phyloP scores from a whole-genome alignment of 2,797 vertebrate species.

The Cyclopterus lumpus region DNA sequence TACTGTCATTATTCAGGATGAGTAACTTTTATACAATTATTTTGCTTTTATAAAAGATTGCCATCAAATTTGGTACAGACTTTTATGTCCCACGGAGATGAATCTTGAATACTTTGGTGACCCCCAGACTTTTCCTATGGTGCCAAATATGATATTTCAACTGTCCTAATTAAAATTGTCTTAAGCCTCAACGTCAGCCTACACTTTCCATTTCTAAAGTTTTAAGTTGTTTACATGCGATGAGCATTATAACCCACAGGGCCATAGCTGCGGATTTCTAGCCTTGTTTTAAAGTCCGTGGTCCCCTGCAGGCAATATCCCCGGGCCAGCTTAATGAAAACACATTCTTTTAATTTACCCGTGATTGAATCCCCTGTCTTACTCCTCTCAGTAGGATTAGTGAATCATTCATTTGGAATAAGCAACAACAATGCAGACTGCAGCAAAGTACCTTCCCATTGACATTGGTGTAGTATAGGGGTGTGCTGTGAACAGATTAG shows the following conservation, averaged over 20 bases:
- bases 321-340: slow-evolving; percentile 24
- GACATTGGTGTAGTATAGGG: not conserved
- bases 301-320: slow-evolving; percentile 18
- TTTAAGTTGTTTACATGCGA: not conserved
- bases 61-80: not conserved
- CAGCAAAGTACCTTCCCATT: not conserved
- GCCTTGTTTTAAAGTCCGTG: slow-evolving; percentile 10
- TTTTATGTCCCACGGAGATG: not conserved
- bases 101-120: not conserved
- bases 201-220: not conserved
- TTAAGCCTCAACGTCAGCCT: not conserved
- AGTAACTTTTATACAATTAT: not conserved
- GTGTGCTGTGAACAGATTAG: slow-evolving; percentile 12
- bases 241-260: not conserved
- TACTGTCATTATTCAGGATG: slow-evolving; percentile 8
- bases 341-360: slow-evolving; percentile 12
- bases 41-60: not conserved
- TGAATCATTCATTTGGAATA: slow-evolving; percentile 27
- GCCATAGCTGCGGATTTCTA: slow-evolving; percentile 4
- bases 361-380: slow-evolving; percentile 11
- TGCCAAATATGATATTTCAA: not conserved
- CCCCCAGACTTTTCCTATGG: not conserved
- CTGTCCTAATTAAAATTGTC: not conserved
- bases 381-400: slow-evolving; percentile 16
- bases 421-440: slow-evolving; percentile 17